These are phyloP conservation scores for Eueremaeus valkanovi DNA, from an alignment of 2,888 invertebrate genomes.

Conservation along the genomic window DNA sequence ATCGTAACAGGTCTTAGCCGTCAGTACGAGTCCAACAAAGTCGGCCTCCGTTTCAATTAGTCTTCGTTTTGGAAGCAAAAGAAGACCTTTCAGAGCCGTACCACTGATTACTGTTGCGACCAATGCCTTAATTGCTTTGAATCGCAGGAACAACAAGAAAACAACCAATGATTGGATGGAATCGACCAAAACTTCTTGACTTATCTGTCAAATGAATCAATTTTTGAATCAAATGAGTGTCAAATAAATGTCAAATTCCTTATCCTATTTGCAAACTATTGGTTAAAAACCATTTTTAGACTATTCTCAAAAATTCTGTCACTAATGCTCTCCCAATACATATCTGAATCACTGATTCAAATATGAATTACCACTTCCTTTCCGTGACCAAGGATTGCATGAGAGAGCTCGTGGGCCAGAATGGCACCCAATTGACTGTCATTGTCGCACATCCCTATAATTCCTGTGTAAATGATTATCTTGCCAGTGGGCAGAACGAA, in stretches of 20 bases:
- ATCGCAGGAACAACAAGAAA: conserved; percentile 59
- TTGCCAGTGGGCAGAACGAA: conserved; percentile 60
- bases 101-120: conserved; percentile 48
- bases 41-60: conserved; percentile 61
- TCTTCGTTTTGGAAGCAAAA: conserved; percentile 58
- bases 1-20: conserved; percentile 59
- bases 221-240: no score
- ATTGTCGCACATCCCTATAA: conserved; percentile 55
- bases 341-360: background rate
- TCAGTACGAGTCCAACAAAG: conserved; percentile 58
- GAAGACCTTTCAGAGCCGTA: background rate
- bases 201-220: conserved; percentile 49
- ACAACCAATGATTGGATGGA: conserved; percentile 55
- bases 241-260: no score
- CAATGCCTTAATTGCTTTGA: conserved; percentile 57
- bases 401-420: conserved; percentile 62
- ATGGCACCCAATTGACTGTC: conserved; percentile 60
- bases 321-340: no score
- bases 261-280: no score
- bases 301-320: no score
- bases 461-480: conserved; percentile 59
- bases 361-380: conserved; percentile 49
- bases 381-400: conserved; percentile 58
- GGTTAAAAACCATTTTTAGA: no score
- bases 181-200: conserved; percentile 55